Conservation (phyloP, 2,113 vertebrate species). For the Notothenia coriiceps region DNA sequence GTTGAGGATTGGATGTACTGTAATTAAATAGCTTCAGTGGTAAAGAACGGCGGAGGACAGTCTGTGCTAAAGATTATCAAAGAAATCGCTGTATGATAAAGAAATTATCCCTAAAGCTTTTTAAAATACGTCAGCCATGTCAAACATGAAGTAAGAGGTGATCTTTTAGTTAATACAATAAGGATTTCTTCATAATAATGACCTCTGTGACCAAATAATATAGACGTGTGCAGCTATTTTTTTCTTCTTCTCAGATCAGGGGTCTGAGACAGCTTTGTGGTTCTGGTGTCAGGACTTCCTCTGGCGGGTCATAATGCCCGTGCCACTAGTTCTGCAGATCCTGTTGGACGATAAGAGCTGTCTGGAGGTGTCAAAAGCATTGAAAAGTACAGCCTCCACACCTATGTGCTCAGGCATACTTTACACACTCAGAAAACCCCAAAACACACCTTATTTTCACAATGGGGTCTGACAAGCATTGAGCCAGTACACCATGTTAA, state of each 20-base stretch:
- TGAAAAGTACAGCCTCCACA: conserved; percentile 21
- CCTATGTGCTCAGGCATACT: conserved; percentile 3
- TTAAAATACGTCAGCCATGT: conserved; percentile 4
- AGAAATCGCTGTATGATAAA: neutral
- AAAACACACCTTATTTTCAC: conserved; percentile 16
- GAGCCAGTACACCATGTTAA: neutral
- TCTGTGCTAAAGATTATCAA: neutral
- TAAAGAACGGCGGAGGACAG: neutral
- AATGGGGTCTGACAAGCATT: neutral
- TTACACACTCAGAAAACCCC: conserved; percentile 13
- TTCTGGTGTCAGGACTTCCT: conserved; percentile 54
- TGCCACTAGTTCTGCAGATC: conserved; percentile 38
- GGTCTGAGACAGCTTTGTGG: conserved; percentile 11
- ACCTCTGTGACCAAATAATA: neutral
- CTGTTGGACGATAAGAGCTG: conserved; percentile 32
- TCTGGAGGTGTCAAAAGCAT: conserved; percentile 16
- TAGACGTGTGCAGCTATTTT: neutral
- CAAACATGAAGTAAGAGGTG: neutral
- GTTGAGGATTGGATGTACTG: neutral
- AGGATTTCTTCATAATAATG: neutral
- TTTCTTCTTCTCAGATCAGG: neutral
- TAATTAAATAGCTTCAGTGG: neutral
- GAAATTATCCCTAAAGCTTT: neutral
- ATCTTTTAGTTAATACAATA: neutral
- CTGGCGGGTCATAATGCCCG: conserved; percentile 29